Percentiles rank a stretch among this genome's conserved stretches.
Evolutionary conservation across 2,888 invertebrate genomes (phyloP).

Genomic region (Bombylius major): DNA sequence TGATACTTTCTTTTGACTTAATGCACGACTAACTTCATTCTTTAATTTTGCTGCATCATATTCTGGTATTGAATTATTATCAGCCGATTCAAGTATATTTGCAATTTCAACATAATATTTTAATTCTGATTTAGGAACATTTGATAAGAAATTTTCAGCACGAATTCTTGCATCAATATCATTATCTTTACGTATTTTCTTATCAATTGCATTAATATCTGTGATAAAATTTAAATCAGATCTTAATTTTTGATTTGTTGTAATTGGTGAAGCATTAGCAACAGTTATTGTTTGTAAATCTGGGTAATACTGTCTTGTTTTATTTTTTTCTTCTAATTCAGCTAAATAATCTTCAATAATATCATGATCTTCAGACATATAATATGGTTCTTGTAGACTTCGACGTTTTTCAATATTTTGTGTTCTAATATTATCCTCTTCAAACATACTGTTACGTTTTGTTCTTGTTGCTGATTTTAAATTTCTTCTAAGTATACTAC

Average conservation of each 20-base stretch:
- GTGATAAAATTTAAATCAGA: slow-evolving; percentile 1
- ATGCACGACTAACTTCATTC: slow-evolving; percentile 35
- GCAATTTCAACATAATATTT: slow-evolving; percentile 38
- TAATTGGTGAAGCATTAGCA: neutral
- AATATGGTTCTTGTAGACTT: slow-evolving; percentile 62
- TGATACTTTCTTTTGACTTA: slow-evolving; percentile 36
- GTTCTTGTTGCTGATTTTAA: slow-evolving; percentile 33
- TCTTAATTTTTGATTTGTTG: neutral
- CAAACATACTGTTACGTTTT: slow-evolving; percentile 71
- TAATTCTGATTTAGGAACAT: slow-evolving; percentile 34
- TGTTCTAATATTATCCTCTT: slow-evolving; percentile 43
- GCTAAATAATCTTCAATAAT: slow-evolving; percentile 18
- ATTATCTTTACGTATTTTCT: slow-evolving; percentile 13
- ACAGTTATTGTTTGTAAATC: slow-evolving; percentile 20
- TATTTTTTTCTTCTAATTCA: slow-evolving; percentile 20
- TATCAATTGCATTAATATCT: slow-evolving; percentile 7
- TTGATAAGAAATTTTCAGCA: slow-evolving; percentile 34
- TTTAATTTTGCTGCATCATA: slow-evolving; percentile 36
- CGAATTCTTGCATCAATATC: slow-evolving; percentile 34
- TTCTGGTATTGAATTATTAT: slow-evolving; percentile 23
- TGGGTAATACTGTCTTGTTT: slow-evolving; percentile 24
- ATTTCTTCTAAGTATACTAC: slow-evolving; percentile 29
- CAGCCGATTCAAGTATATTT: slow-evolving; percentile 31
- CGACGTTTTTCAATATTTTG: slow-evolving; percentile 47
- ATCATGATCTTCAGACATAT: slow-evolving; percentile 29